These are phyloP conservation scores for Gouania willdenowi DNA, from an alignment of 2,797 vertebrate genomes.

Conservation along the genomic window DNA sequence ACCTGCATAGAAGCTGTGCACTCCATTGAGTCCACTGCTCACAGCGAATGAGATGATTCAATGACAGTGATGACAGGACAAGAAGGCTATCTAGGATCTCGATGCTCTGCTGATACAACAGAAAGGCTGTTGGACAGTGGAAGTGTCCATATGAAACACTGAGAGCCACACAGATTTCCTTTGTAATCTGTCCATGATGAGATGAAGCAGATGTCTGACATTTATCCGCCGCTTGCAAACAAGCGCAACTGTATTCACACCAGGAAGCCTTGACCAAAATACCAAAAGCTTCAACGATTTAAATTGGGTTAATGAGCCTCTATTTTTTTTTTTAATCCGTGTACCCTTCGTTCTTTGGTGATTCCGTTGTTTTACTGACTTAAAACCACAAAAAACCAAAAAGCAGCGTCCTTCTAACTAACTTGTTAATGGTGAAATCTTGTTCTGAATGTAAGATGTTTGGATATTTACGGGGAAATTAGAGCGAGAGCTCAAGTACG, in stretches of 20 bases:
- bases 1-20: constrained; percentile 37
- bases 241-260: constrained; percentile 12
- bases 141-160: constrained; percentile 52
- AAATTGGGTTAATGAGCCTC: constrained; percentile 2
- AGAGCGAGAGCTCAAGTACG: too few species aligned
- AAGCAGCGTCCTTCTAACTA: too few species aligned
- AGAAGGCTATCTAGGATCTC: constrained; percentile 28
- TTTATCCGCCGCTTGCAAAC: constrained; percentile 36
- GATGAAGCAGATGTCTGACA: constrained; percentile 62
- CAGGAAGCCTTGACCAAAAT: constrained; percentile 17
- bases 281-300: constrained; percentile 17
- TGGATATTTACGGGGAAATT: too few species aligned
- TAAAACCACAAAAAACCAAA: too few species aligned
- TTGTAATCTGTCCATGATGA: constrained; percentile 56
- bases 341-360: too few species aligned
- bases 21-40: constrained; percentile 10
- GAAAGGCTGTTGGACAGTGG: constrained; percentile 21
- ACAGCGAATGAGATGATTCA: constrained; percentile 46
- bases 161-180: constrained; percentile 33
- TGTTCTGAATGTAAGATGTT: too few species aligned
- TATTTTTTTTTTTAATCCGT: not conserved
- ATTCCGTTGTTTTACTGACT: too few species aligned
- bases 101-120: constrained; percentile 18
- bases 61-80: constrained; percentile 49
- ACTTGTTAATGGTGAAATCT: too few species aligned